Evolutionary conservation across 30 jellyfish, hydroid and myxozoan genomes (phyloP).

Genomic region (Sanderia malayensis): DNA sequence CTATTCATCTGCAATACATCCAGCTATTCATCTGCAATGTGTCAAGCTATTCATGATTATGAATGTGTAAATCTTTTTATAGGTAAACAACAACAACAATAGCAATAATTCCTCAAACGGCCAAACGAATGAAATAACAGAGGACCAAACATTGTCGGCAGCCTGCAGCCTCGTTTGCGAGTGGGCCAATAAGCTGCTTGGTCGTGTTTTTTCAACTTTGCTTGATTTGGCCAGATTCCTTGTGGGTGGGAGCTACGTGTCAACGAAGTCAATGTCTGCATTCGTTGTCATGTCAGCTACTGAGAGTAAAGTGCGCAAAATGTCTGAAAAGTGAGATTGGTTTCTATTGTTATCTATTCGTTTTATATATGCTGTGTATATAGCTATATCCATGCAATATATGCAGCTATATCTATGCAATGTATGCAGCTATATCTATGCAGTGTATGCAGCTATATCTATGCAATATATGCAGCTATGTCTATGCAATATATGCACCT

Average conservation of each 20-base stretch:
- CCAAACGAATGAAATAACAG: conserved; percentile 39
- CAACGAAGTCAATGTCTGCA: conserved; percentile 93
- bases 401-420: too few relatives aligned
- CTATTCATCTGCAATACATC: too few relatives aligned
- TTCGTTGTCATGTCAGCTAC: conserved; percentile 93
- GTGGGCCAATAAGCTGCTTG: conserved; percentile 91
- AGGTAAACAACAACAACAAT: conserved; percentile 60
- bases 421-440: too few relatives aligned
- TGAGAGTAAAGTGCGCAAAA: conserved; percentile 57
- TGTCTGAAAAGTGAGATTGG: conserved; percentile 76
- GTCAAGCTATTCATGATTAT: too few relatives aligned
- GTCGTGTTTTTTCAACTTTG: conserved; percentile 71
- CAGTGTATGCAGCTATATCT: too few relatives aligned
- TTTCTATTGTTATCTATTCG: too few relatives aligned
- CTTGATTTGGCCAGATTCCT: conserved; percentile 79
- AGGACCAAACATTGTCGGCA: conserved; percentile 74
- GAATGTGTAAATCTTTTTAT: too few relatives aligned
- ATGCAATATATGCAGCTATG: too few relatives aligned
- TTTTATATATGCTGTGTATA: too few relatives aligned
- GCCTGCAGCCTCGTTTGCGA: conserved; percentile 94
- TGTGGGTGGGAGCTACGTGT: conserved; percentile 91
- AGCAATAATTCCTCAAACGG: background rate
- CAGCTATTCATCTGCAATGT: too few relatives aligned
- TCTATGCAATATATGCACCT: too few relatives aligned
- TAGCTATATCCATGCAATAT: too few relatives aligned